These are phyloP conservation scores for Drosophila bunnanda DNA, from an alignment of 2,888 invertebrate genomes.

Conservation along the genomic window DNA sequence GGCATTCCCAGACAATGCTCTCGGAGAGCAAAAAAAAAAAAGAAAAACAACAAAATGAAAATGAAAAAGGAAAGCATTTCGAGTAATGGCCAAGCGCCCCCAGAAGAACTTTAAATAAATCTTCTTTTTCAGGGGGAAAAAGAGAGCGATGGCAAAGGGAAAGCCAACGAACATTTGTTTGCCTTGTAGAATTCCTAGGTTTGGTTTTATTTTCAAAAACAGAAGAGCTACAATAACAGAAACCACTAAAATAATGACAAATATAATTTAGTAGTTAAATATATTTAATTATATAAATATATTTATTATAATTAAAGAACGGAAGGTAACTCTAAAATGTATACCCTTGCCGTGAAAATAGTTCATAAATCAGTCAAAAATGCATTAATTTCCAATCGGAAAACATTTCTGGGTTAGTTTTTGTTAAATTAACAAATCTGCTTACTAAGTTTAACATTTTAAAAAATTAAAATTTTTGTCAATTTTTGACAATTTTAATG, in stretches of 20 bases:
- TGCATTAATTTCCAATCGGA: too few species aligned
- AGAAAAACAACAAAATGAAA: too few species aligned
- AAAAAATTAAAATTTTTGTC: too few species aligned
- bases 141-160: slow-evolving; percentile 11
- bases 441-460: too few species aligned
- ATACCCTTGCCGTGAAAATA: too few species aligned
- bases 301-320: too few species aligned
- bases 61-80: slow-evolving; percentile 21
- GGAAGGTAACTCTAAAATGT: too few species aligned
- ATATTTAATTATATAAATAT: too few species aligned
- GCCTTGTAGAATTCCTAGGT: slow-evolving; percentile 29
- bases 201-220: slow-evolving; percentile 15
- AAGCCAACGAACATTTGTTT: slow-evolving; percentile 28
- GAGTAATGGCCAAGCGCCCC: slow-evolving; percentile 32
- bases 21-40: slow-evolving; percentile 17
- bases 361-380: too few species aligned
- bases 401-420: too few species aligned
- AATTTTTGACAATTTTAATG: too few species aligned
- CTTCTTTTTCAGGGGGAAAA: slow-evolving; percentile 58
- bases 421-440: too few species aligned
- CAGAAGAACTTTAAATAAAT: slow-evolving; percentile 70
- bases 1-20: slow-evolving; percentile 76
- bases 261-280: background rate
- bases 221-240: background rate
- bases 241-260: background rate